phyloP scores from a whole-genome alignment of 30 jellyfish, hydroid and myxozoan species.

The Clytia hemisphaerica region DNA sequence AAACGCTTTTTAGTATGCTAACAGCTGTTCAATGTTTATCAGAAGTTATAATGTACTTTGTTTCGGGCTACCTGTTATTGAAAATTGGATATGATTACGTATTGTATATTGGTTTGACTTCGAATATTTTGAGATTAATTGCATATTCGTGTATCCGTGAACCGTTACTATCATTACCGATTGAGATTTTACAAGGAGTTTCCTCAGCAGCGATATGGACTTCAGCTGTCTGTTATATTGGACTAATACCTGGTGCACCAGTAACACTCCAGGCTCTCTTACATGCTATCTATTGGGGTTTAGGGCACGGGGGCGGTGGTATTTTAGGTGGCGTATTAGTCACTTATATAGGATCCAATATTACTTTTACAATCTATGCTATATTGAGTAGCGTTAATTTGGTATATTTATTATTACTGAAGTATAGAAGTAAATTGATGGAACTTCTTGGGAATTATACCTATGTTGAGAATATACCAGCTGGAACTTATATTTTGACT shows the following conservation, averaged over 20 bases:
- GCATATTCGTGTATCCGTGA: constrained; percentile 77
- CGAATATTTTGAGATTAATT: constrained; percentile 79
- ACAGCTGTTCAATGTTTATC: constrained; percentile 94
- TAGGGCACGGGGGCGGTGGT: constrained; percentile 99
- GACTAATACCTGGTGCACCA: constrained; percentile 95
- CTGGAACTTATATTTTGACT: constrained; percentile 83
- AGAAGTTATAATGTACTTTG: constrained; percentile 84
- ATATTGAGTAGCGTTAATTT: constrained; percentile 53
- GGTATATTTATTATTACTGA: constrained; percentile 43
- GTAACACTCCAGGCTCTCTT: constrained; percentile 94
- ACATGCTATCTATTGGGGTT: constrained; percentile 97
- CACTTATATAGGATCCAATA: constrained; percentile 77
- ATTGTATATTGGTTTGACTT: constrained; percentile 72
- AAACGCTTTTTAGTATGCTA: constrained; percentile 81
- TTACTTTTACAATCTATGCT: constrained; percentile 75
- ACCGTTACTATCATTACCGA: constrained; percentile 61
- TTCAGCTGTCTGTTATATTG: constrained; percentile 88
- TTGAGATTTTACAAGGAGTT: constrained; percentile 87
- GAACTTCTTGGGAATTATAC: constrained; percentile 78
- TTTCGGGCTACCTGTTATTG: constrained; percentile 78
- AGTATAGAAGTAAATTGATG: constrained; percentile 70
- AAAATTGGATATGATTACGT: constrained; percentile 94
- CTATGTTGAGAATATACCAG: constrained; percentile 86
- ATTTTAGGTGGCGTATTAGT: constrained; percentile 88
- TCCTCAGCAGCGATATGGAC: constrained; percentile 98